These are phyloP conservation scores for Lontra canadensis DNA, from an alignment of 2,113 vertebrate species.

Conservation along the genomic window DNA sequence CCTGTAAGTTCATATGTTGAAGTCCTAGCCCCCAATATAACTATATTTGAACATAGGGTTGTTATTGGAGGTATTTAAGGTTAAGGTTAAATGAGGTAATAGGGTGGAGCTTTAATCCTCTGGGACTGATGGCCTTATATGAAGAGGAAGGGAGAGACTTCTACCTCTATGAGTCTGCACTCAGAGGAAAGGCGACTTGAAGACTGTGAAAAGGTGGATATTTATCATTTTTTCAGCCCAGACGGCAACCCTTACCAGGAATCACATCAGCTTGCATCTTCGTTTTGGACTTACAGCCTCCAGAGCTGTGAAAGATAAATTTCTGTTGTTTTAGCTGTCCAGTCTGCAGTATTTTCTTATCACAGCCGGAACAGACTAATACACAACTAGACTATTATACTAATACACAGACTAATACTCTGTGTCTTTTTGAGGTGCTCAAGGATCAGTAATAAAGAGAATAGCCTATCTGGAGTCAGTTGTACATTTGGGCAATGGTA, in stretches of 20 bases:
- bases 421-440: neutral
- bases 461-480: neutral
- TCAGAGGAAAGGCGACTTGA: neutral
- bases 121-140: neutral
- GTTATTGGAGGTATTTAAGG: neutral
- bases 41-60: neutral
- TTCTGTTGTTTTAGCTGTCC: neutral
- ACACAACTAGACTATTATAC: neutral
- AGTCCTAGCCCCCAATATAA: neutral
- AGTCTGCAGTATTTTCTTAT: neutral
- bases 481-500: neutral
- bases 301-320: neutral
- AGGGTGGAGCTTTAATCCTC: neutral
- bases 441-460: neutral
- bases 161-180: neutral
- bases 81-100: neutral
- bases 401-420: neutral
- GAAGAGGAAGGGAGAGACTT: neutral
- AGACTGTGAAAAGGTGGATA: neutral
- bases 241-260: neutral
- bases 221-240: neutral
- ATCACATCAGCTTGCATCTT: neutral
- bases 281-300: neutral
- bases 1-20: neutral
- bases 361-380: neutral